Evolutionary conservation across 2,888 invertebrate species (phyloP).

Genomic region (Cerastis rubricosa): DNA sequence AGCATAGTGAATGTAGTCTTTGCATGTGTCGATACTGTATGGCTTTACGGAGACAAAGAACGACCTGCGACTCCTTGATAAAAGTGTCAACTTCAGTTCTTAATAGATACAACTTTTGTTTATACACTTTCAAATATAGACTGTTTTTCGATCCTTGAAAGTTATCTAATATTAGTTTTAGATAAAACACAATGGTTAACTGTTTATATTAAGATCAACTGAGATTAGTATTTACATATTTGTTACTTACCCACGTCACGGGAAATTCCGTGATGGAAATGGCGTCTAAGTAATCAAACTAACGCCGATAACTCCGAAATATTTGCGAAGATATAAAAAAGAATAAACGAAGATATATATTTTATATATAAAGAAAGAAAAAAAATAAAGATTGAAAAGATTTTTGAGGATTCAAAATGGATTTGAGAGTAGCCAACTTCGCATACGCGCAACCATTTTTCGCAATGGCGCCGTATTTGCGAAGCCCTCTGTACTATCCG

Average conservation of each 20-base stretch:
- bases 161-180: slow-evolving; percentile 59
- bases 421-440: slow-evolving; percentile 77
- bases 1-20: slow-evolving; percentile 82
- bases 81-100: slow-evolving; percentile 85
- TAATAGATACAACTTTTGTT: slow-evolving; percentile 87
- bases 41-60: slow-evolving; percentile 80
- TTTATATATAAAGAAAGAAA: slow-evolving; percentile 32
- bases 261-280: slow-evolving; percentile 56
- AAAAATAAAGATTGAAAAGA: slow-evolving; percentile 69
- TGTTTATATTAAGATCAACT: slow-evolving; percentile 59
- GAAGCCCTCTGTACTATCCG: slow-evolving; percentile 77
- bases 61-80: slow-evolving; percentile 82
- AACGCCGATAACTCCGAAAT: slow-evolving; percentile 41
- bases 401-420: slow-evolving; percentile 77
- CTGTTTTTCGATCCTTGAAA: slow-evolving; percentile 76
- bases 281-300: slow-evolving; percentile 25
- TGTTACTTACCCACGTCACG: slow-evolving; percentile 50
- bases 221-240: slow-evolving; percentile 55
- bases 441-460: slow-evolving; percentile 77
- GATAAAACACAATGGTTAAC: slow-evolving; percentile 58
- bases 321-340: slow-evolving; percentile 33
- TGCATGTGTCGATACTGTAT: slow-evolving; percentile 85
- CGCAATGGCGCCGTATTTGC: slow-evolving; percentile 79
- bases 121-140: slow-evolving; percentile 87
- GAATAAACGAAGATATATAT: slow-evolving; percentile 33